phyloP scores from a whole-genome alignment of 1,140 invertebrate genomes.

The Ditylenchus dipsaci region DNA sequence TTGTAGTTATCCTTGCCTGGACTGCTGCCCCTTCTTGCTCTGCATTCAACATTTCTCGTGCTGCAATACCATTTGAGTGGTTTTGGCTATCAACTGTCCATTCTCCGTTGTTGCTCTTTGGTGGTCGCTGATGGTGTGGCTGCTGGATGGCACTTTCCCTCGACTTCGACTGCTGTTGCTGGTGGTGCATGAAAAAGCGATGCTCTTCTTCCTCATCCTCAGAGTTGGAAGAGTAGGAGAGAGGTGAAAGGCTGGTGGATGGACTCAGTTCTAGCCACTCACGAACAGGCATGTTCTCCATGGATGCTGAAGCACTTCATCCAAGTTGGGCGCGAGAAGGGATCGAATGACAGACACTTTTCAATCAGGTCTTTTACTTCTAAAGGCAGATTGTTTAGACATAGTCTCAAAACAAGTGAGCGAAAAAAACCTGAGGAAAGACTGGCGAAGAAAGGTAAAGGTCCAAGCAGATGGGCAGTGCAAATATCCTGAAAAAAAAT shows the following conservation, averaged over 20 bases:
- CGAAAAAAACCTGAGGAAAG: constrained; percentile 23
- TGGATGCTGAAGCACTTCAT: constrained; percentile 26
- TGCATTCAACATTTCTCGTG: background rate
- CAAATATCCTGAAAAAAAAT: constrained; percentile 61
- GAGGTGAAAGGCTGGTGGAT: background rate
- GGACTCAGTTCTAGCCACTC: constrained; percentile 24
- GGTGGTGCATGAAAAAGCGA: background rate
- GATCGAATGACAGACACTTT: constrained; percentile 30
- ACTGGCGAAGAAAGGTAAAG: constrained; percentile 31
- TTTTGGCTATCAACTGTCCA: background rate
- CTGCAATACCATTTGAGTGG: background rate
- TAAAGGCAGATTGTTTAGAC: constrained; percentile 10
- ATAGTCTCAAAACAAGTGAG: background rate
- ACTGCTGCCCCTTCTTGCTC: too few species aligned
- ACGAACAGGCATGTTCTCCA: constrained; percentile 12
- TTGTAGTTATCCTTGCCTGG: background rate
- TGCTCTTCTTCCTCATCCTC: background rate
- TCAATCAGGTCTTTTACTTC: constrained; percentile 31
- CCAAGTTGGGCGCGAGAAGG: constrained; percentile 25
- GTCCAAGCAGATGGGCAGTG: constrained; percentile 42
- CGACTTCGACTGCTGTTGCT: background rate
- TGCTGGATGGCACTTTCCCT: background rate
- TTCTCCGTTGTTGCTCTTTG: background rate
- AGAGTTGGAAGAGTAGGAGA: background rate
- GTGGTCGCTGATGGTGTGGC: background rate